phyloP scores from a whole-genome alignment of 2,113 vertebrate species.

The Psephotus haematonotus region DNA sequence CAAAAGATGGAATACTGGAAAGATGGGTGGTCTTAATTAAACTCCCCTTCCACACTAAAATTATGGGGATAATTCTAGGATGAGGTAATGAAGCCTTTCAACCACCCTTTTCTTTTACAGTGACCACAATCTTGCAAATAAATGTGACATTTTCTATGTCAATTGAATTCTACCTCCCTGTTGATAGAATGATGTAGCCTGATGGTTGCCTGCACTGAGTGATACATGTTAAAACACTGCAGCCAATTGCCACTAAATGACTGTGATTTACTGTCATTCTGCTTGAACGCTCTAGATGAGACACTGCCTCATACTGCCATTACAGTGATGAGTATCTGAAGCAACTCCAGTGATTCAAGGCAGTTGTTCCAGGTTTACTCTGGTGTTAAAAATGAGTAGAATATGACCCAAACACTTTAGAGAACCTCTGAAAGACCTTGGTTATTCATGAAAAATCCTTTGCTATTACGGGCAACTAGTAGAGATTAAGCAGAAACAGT shows the following conservation, averaged over 20 bases:
- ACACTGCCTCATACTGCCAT: not conserved
- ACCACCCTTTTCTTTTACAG: not conserved
- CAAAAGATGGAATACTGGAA: not conserved
- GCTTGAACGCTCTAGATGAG: not conserved
- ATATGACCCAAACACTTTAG: not conserved
- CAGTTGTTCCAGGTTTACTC: not conserved
- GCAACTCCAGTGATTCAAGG: not conserved
- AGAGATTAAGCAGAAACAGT: not conserved
- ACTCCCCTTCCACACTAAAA: not conserved
- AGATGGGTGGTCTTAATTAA: not conserved
- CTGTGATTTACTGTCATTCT: conserved; percentile 18
- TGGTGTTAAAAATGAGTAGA: not conserved
- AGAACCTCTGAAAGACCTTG: not conserved
- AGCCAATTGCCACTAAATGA: not conserved
- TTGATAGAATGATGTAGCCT: not conserved
- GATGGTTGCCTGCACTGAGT: not conserved
- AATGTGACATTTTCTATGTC: not conserved
- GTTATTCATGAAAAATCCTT: not conserved
- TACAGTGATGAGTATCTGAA: not conserved
- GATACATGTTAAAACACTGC: fast-evolving
- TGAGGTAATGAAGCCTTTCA: not conserved
- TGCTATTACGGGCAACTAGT: not conserved
- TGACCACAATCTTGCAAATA: not conserved
- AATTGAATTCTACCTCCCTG: not conserved
- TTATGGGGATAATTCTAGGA: not conserved